Evolutionary conservation across 2,113 vertebrate genomes (phyloP).

Genomic region (Aix galericulata): DNA sequence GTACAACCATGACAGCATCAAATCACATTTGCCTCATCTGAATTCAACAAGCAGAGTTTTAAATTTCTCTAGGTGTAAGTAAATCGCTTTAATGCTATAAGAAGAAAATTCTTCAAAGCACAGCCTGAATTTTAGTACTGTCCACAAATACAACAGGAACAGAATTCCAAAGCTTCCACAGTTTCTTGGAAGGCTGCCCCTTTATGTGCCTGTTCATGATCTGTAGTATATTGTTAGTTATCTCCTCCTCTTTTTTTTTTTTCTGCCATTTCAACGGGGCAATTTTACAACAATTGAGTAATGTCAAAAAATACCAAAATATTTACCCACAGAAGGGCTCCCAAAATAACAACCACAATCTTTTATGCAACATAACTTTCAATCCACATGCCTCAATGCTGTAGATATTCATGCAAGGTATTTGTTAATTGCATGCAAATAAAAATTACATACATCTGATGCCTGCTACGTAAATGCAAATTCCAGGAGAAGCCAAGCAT

Average conservation of each 20-base stretch:
- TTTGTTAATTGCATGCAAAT: not conserved
- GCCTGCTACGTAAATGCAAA: not conserved
- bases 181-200: not conserved
- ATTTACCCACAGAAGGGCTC: not conserved
- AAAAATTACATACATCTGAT: not conserved
- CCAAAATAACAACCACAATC: not conserved
- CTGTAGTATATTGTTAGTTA: not conserved
- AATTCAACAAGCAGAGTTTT: not conserved
- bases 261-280: not conserved
- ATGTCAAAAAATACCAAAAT: not conserved
- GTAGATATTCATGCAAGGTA: not conserved
- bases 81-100: not conserved
- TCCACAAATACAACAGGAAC: constrained; percentile 23
- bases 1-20: not conserved
- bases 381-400: not conserved
- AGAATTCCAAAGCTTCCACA: constrained; percentile 13
- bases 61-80: not conserved
- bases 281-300: not conserved
- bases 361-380: not conserved
- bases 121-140: not conserved
- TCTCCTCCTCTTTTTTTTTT: not conserved
- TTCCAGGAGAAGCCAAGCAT: not conserved
- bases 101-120: not conserved
- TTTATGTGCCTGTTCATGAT: not conserved
- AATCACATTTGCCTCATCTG: not conserved